Evolutionary conservation across 2,113 vertebrate species (phyloP), one percentile per base, ranked within the genome.

Genomic region (Daboia siamensis): DNA sequence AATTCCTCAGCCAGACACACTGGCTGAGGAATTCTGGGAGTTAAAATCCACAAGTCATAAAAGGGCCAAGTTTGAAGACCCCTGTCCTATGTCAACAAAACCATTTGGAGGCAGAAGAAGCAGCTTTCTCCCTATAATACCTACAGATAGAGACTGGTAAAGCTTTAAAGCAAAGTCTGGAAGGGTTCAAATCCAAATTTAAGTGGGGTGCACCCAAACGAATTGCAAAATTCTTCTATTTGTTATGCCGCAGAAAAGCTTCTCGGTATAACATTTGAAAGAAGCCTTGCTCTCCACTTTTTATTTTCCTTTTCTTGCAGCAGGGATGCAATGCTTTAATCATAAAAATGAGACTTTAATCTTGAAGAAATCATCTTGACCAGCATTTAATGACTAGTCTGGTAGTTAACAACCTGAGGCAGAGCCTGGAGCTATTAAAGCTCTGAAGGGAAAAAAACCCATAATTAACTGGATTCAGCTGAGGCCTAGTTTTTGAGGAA

Each of bases 301-400:
- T 90, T 90, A 54, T 59, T 90, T 33, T 4, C 74, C 0, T 48
- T 1, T 24, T 80, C 85, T 52, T 51, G 44, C 13, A 86, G 55
- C 93, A 88, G 11, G 87, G 26, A 91, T 93, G 88, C 20, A 29
- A 52, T 44, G 9, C 90, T 93, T 95, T 87, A 4, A 69, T 59
- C 90, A 10, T 4, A 2, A 54, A 96, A 94, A 56, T 55, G 91
- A 93, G 44, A 20, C 44, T 64, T 44, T 74, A 33, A 92, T 64
- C 61, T 92, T 85, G 48, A 91, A 96, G 93, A 96, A 96, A 94
- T 93, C 93, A 93, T 94, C 93, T 51, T 93, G 95, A 93, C 92
- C 39, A 55, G 90, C 89, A 90, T 84, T 92, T 94, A 95, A 94
- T 91, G 92, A 94, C 48, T 92, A 44, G 84, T 92, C 90, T 90